A percentile compares a stretch with the other conserved stretches of the same genome.
These are phyloP conservation scores for Stramonita haemastoma DNA, from an alignment of 2,888 invertebrate species.

Conservation along the genomic window DNA sequence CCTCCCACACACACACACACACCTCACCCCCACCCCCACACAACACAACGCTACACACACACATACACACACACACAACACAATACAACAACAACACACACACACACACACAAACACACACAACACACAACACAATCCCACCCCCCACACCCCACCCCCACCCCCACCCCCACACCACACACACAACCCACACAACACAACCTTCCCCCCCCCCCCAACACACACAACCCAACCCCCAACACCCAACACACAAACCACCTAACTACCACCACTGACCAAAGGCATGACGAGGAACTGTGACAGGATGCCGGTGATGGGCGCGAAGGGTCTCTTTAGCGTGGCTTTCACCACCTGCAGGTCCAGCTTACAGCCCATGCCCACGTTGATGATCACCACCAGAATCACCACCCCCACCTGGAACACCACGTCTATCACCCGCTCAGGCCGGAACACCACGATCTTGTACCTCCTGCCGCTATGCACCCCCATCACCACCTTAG, in stretches of 20 bases:
- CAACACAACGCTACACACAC: no score
- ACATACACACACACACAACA: no score
- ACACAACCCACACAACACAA: background rate
- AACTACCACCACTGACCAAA: conserved; percentile 74
- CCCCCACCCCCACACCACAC: background rate
- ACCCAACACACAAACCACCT: no score
- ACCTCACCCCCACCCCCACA: no score
- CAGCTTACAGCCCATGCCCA: conserved; percentile 79
- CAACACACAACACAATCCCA: no score
- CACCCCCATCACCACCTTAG: background rate
- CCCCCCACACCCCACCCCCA: background rate
- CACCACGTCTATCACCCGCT: conserved; percentile 55
- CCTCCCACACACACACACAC: no score
- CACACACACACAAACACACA: no score
- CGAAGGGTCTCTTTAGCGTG: conserved; percentile 78
- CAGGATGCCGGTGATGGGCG: conserved; percentile 79
- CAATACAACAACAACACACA: no score
- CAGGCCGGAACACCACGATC: conserved; percentile 54
- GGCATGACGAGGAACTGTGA: conserved; percentile 81
- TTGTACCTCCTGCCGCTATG: conserved; percentile 5
- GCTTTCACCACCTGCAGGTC: conserved; percentile 76
- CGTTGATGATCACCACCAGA: conserved; percentile 70
- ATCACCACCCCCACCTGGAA: conserved; percentile 62
- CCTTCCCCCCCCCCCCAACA: no score
- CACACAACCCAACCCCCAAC: no score